Evolutionary conservation across 1,140 invertebrate species (phyloP), one percentile per base, ranked within the genome.

Genomic region (Chlorops oryzae): DNA sequence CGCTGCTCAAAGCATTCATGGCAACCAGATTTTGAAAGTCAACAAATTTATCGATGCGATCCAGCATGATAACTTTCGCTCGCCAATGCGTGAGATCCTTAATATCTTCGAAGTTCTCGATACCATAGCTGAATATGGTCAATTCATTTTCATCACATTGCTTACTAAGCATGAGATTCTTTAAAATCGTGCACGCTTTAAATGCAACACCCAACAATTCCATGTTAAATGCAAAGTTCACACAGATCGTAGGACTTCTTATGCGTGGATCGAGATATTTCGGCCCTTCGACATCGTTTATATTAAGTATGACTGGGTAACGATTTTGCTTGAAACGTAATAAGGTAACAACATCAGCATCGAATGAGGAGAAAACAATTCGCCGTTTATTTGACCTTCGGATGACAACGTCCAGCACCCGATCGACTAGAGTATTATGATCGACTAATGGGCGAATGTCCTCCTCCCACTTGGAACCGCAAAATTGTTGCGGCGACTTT

Each of bases 301-400:
- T 80, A 0, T 90, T 92, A 43, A 97, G 74, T 65, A 95, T 80
- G 0, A 94, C 86, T 0, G 94, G 93, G 77, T 94, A 96, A 54
- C 85, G 86, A 68, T 96, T 96, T 75, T 97, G 94, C 64, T 97
- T 98, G 45, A 86, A 74, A 23, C 89, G 80, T 20, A 96, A 75
- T 90, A 96, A 89, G 0, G 85, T 81, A 62, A 92, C 96, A 28
- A 93, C 87, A 63, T 97, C 93, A 1, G 92, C 89, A 76, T 97
- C 90, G 72, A 96, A 96, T 58, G 87, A 90, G 0, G 90, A 92
- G 60, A 97, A 90, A 10, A 97, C 80, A 28, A 97, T 88, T 50
- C 85, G 83, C 35, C 94, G 77, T 10, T 81, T 72, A 1, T 82
- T 83, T 12, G 83, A 88, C 65, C 87, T 72, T 40, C 84, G 76